Conservation (phyloP, 2,888 invertebrate genomes). For the Lepidocyrtoides sp. region DNA sequence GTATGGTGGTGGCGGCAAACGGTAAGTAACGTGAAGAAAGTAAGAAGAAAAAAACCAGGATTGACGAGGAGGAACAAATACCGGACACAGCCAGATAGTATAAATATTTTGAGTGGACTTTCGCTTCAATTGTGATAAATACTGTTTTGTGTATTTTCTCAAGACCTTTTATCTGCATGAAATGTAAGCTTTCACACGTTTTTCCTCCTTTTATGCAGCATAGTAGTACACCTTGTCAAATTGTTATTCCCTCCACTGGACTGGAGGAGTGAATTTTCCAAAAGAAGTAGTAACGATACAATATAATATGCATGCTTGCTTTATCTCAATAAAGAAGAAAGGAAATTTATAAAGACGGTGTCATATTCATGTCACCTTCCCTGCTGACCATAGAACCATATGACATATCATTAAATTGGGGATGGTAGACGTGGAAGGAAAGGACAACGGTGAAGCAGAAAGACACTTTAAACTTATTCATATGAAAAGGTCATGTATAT, state of each 20-base stretch:
- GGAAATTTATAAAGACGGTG: constrained; percentile 64
- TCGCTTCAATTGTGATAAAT: constrained; percentile 25
- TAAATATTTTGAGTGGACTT: background rate
- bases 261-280: constrained; percentile 31
- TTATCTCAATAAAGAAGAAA: background rate
- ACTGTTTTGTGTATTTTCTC: background rate
- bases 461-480: background rate
- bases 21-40: constrained; percentile 36
- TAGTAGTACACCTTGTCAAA: constrained; percentile 74
- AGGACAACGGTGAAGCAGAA: background rate
- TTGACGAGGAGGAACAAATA: constrained; percentile 22
- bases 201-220: background rate
- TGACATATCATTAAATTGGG: constrained; percentile 77
- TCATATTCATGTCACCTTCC: constrained; percentile 80
- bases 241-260: constrained; percentile 72
- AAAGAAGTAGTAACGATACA: background rate
- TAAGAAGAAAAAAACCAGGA: constrained; percentile 7
- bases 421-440: constrained; percentile 15
- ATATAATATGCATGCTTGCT: background rate
- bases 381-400: constrained; percentile 75
- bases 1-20: constrained; percentile 6
- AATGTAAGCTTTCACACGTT: constrained; percentile 44
- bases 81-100: constrained; percentile 1
- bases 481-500: background rate
- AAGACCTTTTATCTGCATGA: constrained; percentile 64